Evolutionary conservation across 2,113 vertebrate species (phyloP).

Genomic region (Lycaon pictus): DNA sequence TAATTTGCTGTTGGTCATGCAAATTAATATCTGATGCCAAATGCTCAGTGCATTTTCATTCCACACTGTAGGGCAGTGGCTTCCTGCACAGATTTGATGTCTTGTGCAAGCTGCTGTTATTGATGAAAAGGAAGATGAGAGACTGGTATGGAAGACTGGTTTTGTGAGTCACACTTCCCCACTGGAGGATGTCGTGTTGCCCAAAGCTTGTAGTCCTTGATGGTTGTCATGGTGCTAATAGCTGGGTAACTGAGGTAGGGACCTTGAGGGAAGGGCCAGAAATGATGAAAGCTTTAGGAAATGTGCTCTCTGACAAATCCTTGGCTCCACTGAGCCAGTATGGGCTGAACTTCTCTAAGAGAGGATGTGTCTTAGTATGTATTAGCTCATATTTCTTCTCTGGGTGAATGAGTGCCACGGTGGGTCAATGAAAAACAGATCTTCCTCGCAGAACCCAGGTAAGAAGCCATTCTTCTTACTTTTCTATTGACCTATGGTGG

Average conservation of each 20-base stretch:
- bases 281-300: not conserved
- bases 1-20: slow-evolving; percentile 43
- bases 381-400: not conserved
- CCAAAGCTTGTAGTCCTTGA: not conserved
- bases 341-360: not conserved
- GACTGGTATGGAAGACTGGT: not conserved
- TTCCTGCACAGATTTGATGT: not conserved
- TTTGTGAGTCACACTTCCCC: not conserved
- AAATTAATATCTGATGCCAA: slow-evolving; percentile 30
- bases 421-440: not conserved
- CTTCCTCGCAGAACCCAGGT: not conserved
- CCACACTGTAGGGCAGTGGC: not conserved
- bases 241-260: not conserved
- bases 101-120: not conserved
- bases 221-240: not conserved
- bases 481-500: not conserved
- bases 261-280: not conserved
- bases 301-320: not conserved
- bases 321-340: not conserved
- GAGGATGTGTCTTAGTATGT: not conserved
- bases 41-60: not conserved
- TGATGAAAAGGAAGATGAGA: not conserved
- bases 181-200: not conserved
- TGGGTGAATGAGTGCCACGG: not conserved
- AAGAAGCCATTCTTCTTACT: not conserved